A percentile compares a stretch with the other conserved stretches of the same genome.
These are phyloP conservation scores for Hyalella azteca DNA, from an alignment of 2,888 invertebrate species.

Conservation along the genomic window DNA sequence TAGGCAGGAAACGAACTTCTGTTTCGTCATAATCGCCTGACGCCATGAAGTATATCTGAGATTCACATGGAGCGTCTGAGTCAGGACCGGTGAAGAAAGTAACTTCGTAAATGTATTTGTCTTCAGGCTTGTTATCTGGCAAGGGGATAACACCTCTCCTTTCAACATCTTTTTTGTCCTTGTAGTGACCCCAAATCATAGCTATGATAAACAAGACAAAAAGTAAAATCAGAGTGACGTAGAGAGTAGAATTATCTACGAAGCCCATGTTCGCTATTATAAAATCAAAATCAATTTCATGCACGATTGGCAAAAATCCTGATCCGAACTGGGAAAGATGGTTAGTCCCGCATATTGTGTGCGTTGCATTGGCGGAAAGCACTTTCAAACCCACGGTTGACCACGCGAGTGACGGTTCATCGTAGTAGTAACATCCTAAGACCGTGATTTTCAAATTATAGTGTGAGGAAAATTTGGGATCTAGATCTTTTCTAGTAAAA, in stretches of 20 bases:
- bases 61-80: conserved; percentile 52
- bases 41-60: conserved; percentile 59
- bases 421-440: conserved; percentile 63
- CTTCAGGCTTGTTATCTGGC: conserved; percentile 61
- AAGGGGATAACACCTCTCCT: conserved; percentile 46
- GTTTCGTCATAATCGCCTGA: conserved; percentile 62
- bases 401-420: conserved; percentile 60
- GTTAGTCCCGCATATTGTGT: conserved; percentile 45
- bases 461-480: conserved; percentile 51
- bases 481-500: conserved; percentile 38
- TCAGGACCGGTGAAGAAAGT: conserved; percentile 53
- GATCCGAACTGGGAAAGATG: conserved; percentile 66
- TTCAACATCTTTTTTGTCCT: conserved; percentile 52
- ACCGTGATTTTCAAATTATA: conserved; percentile 62
- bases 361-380: conserved; percentile 1
- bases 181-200: conserved; percentile 63
- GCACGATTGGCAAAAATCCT: conserved; percentile 65
- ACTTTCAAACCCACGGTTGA: conserved; percentile 60
- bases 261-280: conserved; percentile 65
- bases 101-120: conserved; percentile 60
- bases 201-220: conserved; percentile 62
- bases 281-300: conserved; percentile 66
- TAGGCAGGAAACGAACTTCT: conserved; percentile 59
- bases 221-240: conserved; percentile 64
- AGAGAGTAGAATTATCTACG: conserved; percentile 65